Base-by-base conservation (phyloP, 2,888 invertebrate genomes). In the Stenoptilia bipunctidactyla region DNA sequence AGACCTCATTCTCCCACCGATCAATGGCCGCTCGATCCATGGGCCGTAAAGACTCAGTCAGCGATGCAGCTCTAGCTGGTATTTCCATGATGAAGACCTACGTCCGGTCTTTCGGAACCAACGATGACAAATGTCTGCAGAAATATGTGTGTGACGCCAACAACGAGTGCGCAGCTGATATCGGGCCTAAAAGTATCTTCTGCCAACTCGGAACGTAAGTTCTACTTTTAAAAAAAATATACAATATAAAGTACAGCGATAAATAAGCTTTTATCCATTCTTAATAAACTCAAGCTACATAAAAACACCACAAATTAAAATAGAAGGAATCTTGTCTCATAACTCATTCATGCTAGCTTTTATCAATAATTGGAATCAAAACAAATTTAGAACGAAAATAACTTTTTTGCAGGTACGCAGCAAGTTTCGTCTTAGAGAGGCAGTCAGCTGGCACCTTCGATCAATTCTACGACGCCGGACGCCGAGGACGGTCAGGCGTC, bases 191-290 rank as follows among this genome's bases (percentile, higher is more conserved):
- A 85, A 92, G 93, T 57, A 90, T 96, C 55, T 94, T 95, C 88
- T 96, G 96, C 62, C 94, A 96, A 76, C 86, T 96, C 56, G 95
- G 94, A 90, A 93, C 93, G 95, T 96, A 82, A 91, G 94, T 89
- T 48, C n/a, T n/a, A n/a, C n/a, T n/a, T n/a, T n/a, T n/a, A n/a
- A n/a, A n/a, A n/a, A n/a, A n/a, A n/a, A n/a, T n/a, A n/a, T n/a
- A n/a, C n/a, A n/a, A n/a, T n/a, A n/a, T n/a, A n/a, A n/a, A n/a
- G n/a, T n/a, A n/a, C n/a, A n/a, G n/a, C n/a, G n/a, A n/a, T n/a
- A n/a, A n/a, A n/a, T n/a, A n/a, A n/a, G n/a, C n/a, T n/a, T n/a
- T n/a, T n/a, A n/a, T n/a, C n/a, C n/a, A n/a, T n/a, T n/a, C n/a
- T n/a, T n/a, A n/a, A n/a, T n/a, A n/a, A n/a, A n/a, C n/a, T n/a